Evolutionary conservation across 2,888 invertebrate species (phyloP).

Genomic region (Cryptus armator): DNA sequence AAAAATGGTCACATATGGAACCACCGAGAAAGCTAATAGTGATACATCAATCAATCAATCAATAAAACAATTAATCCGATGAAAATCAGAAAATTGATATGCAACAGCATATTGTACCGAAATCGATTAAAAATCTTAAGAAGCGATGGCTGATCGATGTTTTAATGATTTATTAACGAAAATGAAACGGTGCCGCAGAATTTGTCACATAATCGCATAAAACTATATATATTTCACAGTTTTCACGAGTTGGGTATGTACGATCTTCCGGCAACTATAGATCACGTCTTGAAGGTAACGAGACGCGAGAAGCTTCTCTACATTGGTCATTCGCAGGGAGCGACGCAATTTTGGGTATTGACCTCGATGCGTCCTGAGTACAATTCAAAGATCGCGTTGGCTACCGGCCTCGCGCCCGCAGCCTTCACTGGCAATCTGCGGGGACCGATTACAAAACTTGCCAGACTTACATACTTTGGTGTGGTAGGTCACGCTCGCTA

Average conservation of each 20-base stretch:
- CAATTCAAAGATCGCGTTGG: conserved; percentile 80
- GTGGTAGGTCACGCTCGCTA: conserved; percentile 78
- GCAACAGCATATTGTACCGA: too few species aligned
- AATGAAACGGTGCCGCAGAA: too few species aligned
- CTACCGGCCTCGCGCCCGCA: conserved; percentile 82
- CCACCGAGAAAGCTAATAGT: too few species aligned
- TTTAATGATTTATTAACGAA: too few species aligned
- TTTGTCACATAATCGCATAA: not conserved
- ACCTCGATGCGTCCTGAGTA: conserved; percentile 81
- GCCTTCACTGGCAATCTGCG: conserved; percentile 82
- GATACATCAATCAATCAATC: too few species aligned
- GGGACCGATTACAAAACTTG: conserved; percentile 81
- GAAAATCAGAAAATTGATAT: too few species aligned
- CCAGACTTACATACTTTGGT: conserved; percentile 81
- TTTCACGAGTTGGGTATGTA: conserved; percentile 85
- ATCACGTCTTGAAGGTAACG: conserved; percentile 85
- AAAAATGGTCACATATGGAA: too few species aligned
- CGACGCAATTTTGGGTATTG: conserved; percentile 84
- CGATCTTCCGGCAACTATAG: conserved; percentile 87
- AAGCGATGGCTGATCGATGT: too few species aligned
- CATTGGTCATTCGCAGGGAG: conserved; percentile 88
- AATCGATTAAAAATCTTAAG: too few species aligned
- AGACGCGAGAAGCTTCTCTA: conserved; percentile 85
- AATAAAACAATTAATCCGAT: too few species aligned
- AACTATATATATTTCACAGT: conserved; percentile 68